phyloP scores from a whole-genome alignment of 2,888 invertebrate genomes.

The Andrena minutula region DNA sequence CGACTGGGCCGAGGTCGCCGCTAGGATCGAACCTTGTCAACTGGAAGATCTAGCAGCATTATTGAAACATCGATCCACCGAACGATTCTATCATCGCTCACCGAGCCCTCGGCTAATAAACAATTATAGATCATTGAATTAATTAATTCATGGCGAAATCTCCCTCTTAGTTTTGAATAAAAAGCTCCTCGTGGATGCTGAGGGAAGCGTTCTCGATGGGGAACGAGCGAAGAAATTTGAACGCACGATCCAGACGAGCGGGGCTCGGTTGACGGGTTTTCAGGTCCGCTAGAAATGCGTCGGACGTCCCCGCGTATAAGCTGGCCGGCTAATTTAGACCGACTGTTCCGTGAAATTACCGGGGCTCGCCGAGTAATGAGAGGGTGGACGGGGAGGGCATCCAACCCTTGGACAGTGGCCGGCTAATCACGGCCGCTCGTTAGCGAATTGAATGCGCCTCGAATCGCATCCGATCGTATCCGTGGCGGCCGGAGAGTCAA shows the following conservation, averaged over 20 bases:
- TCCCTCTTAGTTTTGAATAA: conserved; percentile 1
- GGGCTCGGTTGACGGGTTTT: conserved; percentile 67
- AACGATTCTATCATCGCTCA: neutral
- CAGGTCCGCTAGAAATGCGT: conserved; percentile 67
- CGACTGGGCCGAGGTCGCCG: neutral
- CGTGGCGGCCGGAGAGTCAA: conserved; percentile 68
- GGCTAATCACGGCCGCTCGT: conserved; percentile 81
- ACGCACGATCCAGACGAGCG: conserved; percentile 38
- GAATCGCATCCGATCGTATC: conserved; percentile 68
- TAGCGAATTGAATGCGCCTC: conserved; percentile 80
- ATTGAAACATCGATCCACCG: neutral
- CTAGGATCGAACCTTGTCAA: no score
- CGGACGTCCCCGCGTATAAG: conserved; percentile 69
- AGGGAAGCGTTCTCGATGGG: conserved; percentile 38
- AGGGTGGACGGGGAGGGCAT: conserved; percentile 78
- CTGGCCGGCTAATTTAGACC: conserved; percentile 78
- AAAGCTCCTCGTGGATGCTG: neutral
- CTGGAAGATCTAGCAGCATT: neutral
- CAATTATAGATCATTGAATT: conserved; percentile 8
- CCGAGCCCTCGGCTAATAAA: neutral
- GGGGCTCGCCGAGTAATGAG: conserved; percentile 78
- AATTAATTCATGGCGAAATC: neutral
- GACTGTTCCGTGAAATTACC: conserved; percentile 82
- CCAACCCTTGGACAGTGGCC: conserved; percentile 77
- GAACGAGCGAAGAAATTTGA: conserved; percentile 55